Percentiles rank a stretch among this genome's conserved stretches.
phyloP scores from a whole-genome alignment of 2,113 vertebrate species.

The Istiophorus platypterus region DNA sequence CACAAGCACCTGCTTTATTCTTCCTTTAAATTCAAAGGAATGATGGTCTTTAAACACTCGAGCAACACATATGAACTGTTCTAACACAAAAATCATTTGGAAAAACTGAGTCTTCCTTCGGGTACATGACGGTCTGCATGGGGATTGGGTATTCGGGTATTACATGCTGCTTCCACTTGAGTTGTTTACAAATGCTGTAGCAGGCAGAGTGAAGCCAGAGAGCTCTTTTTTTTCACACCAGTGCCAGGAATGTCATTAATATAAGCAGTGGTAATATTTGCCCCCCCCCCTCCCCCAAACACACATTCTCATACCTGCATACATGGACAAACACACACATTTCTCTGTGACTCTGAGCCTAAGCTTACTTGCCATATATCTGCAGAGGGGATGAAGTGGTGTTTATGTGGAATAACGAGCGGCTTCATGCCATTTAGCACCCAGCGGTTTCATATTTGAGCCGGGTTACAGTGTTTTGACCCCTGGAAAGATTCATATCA shows the following conservation, averaged over 20 bases:
- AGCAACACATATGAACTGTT: conserved; percentile 16
- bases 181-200: conserved; percentile 72
- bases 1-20: conserved; percentile 55
- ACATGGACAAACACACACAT: conserved; percentile 36
- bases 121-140: not conserved
- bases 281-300: not conserved
- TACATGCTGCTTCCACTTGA: conserved; percentile 39
- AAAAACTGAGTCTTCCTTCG: conserved; percentile 11
- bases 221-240: conserved; percentile 52
- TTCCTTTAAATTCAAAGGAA: conserved; percentile 31
- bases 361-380: not conserved
- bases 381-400: conserved; percentile 13
- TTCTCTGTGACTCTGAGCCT: conserved; percentile 7
- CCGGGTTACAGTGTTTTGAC: conserved; percentile 54
- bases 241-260: conserved; percentile 78
- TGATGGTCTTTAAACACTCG: conserved; percentile 8
- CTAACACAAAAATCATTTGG: conserved; percentile 7
- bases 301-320: conserved; percentile 30
- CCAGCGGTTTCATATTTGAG: conserved; percentile 53
- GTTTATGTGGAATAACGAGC: conserved; percentile 38
- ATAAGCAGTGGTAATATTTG: conserved; percentile 67
- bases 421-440: conserved; percentile 38
- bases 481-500: conserved; percentile 58
- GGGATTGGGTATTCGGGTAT: not conserved
- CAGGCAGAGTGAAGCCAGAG: conserved; percentile 46